These are phyloP conservation scores for Drymonia ruficornis DNA, from an alignment of 2,888 invertebrate species.

Conservation along the genomic window DNA sequence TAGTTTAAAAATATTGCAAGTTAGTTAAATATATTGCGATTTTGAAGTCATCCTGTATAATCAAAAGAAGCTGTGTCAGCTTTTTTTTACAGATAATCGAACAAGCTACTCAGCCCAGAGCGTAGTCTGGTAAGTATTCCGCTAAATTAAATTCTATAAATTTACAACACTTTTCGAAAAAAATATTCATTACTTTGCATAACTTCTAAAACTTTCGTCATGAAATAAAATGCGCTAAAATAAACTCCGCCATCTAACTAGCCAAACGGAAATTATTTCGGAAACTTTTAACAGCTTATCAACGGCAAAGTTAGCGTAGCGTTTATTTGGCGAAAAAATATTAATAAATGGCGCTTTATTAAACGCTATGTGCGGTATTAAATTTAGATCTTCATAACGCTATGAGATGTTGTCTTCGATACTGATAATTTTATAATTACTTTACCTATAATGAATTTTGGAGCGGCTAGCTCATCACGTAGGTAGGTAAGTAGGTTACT, in stretches of 20 bases:
- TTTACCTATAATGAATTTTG: constrained; percentile 5
- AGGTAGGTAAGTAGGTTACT: too few relatives aligned
- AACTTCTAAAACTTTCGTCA: not conserved
- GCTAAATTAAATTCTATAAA: too few relatives aligned
- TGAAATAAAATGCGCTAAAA: not conserved
- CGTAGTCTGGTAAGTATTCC: too few relatives aligned
- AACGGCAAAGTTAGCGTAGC: constrained; percentile 11
- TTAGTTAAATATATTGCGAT: too few relatives aligned
- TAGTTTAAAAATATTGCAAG: too few relatives aligned
- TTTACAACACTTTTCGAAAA: not conserved
- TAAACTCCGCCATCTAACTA: not conserved
- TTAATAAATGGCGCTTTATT: constrained; percentile 13
- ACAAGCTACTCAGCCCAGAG: too few relatives aligned
- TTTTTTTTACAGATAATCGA: too few relatives aligned
- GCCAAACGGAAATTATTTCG: constrained; percentile 1
- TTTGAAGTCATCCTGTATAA: too few relatives aligned
- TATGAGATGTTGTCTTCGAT: constrained; percentile 17
- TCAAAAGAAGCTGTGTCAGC: too few relatives aligned
- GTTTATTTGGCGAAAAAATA: constrained; percentile 11
- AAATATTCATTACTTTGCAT: not conserved
- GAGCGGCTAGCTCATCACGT: too few relatives aligned
- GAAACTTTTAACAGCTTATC: constrained; percentile 15
- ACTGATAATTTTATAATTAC: too few relatives aligned
- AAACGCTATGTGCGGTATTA: constrained; percentile 32
- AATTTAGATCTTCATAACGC: constrained; percentile 31